These are phyloP conservation scores for Dendroctonus ponderosae DNA, from an alignment of 1,140 invertebrate species.

Conservation along the genomic window DNA sequence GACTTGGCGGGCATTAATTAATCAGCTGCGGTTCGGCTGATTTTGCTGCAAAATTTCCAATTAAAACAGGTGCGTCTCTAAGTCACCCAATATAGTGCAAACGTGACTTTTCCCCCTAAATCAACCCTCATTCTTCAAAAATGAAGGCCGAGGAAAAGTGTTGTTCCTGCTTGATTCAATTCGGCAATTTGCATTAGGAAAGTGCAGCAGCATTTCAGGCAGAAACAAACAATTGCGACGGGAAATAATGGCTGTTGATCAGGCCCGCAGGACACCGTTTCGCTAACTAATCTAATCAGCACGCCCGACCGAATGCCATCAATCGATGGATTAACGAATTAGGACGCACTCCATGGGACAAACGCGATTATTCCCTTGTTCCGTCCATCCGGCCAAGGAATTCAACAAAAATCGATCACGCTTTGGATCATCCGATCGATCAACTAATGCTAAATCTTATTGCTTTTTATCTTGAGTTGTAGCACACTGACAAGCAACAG, in stretches of 20 bases:
- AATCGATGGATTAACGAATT: conserved; percentile 43
- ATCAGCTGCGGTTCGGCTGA: too few relatives aligned
- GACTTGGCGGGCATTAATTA: too few relatives aligned
- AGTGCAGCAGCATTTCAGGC: background rate
- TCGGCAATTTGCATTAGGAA: background rate
- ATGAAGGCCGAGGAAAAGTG: too few relatives aligned
- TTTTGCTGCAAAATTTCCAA: too few relatives aligned
- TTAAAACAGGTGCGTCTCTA: too few relatives aligned
- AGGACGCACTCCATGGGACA: conserved; percentile 8
- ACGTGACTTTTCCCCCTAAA: too few relatives aligned
- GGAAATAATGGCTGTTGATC: conserved; percentile 19
- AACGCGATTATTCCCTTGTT: conserved; percentile 7
- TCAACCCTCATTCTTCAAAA: too few relatives aligned
- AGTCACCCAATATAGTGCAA: too few relatives aligned
- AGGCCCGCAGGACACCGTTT: conserved; percentile 35
- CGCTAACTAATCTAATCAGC: conserved; percentile 43
- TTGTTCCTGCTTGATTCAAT: too few relatives aligned
- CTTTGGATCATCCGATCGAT: background rate
- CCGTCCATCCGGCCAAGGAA: background rate
- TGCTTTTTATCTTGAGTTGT: too few relatives aligned
- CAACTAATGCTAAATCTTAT: too few relatives aligned
- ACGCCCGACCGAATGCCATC: conserved; percentile 38
- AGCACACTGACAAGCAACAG: too few relatives aligned
- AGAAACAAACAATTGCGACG: conserved; percentile 2
- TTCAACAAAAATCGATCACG: background rate